Conservation (phyloP, 2,888 invertebrate genomes). For the Cheiracanthium punctorium region DNA sequence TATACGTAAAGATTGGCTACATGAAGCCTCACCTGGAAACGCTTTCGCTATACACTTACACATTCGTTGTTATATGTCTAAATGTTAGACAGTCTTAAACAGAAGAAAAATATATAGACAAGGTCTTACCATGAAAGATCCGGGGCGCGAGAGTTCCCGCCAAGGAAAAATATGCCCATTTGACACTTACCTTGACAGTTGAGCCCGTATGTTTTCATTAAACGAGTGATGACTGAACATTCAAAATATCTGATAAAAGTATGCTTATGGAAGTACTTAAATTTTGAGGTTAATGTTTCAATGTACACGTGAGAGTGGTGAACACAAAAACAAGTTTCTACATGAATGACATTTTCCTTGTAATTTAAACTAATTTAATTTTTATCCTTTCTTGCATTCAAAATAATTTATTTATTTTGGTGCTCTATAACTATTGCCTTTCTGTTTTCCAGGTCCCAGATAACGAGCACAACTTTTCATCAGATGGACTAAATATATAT, state of each 20-base stretch:
- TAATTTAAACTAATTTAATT: too few relatives aligned
- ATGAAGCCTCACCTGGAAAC: not conserved
- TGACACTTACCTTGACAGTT: not conserved
- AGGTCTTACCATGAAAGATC: not conserved
- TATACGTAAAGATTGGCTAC: too few relatives aligned
- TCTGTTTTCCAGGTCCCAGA: not conserved
- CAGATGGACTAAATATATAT: not conserved
- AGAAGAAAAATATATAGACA: not conserved
- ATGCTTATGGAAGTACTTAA: not conserved
- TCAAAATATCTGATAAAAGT: too few relatives aligned
- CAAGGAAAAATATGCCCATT: not conserved
- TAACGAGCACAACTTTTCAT: not conserved
- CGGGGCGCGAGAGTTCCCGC: not conserved
- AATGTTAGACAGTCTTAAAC: not conserved
- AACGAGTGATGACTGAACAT: not conserved
- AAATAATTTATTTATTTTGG: not conserved
- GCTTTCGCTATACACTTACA: too few relatives aligned
- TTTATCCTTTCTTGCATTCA: too few relatives aligned
- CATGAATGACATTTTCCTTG: not conserved
- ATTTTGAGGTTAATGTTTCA: too few relatives aligned
- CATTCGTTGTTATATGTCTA: not conserved
- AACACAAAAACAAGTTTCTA: not conserved
- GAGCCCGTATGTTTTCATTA: not conserved
- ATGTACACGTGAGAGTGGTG: too few relatives aligned
- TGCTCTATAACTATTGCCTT: not conserved